Evolutionary conservation across 2,797 vertebrate species (phyloP).

Genomic region (Manis javanica): DNA sequence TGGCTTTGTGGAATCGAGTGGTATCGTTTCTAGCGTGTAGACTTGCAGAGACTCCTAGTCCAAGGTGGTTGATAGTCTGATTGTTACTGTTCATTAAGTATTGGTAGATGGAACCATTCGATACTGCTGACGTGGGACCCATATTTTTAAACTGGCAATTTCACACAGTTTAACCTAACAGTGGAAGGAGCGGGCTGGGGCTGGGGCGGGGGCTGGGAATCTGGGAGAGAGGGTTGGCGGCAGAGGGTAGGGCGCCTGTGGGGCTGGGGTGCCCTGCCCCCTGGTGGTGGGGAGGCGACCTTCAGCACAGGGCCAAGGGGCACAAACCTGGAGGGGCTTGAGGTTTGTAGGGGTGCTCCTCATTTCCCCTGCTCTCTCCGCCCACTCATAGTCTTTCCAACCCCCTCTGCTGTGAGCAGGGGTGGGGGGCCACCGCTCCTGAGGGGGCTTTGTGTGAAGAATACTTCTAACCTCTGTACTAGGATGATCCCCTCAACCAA

Average conservation of each 20-base stretch:
- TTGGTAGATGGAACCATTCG: background rate
- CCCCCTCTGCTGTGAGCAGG: background rate
- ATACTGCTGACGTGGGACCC: background rate
- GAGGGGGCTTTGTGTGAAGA: background rate
- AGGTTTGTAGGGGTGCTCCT: background rate
- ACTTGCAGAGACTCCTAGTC: background rate
- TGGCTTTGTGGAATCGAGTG: background rate
- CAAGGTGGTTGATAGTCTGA: background rate
- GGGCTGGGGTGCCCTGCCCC: constrained; percentile 48
- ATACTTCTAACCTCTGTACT: background rate
- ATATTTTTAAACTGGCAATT: background rate
- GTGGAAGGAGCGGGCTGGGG: background rate
- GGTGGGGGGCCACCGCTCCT: background rate
- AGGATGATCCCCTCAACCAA: background rate
- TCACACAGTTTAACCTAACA: background rate
- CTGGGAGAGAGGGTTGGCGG: background rate
- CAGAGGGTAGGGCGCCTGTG: background rate
- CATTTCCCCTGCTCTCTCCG: background rate
- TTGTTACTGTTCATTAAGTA: background rate
- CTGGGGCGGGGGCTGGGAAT: rapidly evolving
- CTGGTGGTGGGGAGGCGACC: constrained; percentile 47
- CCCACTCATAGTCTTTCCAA: background rate
- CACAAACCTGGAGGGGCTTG: background rate
- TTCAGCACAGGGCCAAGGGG: background rate
- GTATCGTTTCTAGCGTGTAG: background rate